phyloP scores from a whole-genome alignment of 1,140 invertebrate genomes.

The Epicauta chinensis region DNA sequence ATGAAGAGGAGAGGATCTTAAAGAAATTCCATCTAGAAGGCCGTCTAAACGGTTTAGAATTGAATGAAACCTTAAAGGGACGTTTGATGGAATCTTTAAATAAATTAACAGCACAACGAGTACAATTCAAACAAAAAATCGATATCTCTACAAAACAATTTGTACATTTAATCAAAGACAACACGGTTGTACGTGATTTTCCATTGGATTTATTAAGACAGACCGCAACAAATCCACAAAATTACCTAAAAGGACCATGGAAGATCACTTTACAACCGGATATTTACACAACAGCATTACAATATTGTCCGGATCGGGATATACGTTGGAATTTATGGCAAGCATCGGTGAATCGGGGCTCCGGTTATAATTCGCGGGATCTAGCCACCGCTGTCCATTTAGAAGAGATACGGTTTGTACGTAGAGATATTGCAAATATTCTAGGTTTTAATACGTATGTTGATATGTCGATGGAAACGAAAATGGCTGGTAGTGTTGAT shows the following conservation, averaged over 20 bases:
- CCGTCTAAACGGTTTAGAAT: slow-evolving; percentile 66
- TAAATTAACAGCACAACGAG: slow-evolving; percentile 48
- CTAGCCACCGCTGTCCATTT: slow-evolving; percentile 67
- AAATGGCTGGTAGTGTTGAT: slow-evolving; percentile 83
- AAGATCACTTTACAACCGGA: slow-evolving; percentile 65
- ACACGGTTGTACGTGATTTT: slow-evolving; percentile 61
- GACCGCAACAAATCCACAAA: slow-evolving; percentile 55
- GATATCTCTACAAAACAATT: slow-evolving; percentile 57
- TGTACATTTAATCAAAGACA: slow-evolving; percentile 60
- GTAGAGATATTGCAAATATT: slow-evolving; percentile 63
- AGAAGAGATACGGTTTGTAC: slow-evolving; percentile 67
- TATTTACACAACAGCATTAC: slow-evolving; percentile 65
- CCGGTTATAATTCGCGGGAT: slow-evolving; percentile 54
- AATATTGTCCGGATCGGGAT: slow-evolving; percentile 73
- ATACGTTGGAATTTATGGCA: slow-evolving; percentile 79
- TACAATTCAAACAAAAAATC: slow-evolving; percentile 57
- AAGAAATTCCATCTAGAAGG: slow-evolving; percentile 76
- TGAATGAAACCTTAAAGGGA: slow-evolving; percentile 43
- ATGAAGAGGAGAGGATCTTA: slow-evolving; percentile 64
- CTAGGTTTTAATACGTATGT: slow-evolving; percentile 75
- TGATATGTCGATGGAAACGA: slow-evolving; percentile 88
- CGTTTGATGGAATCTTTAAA: slow-evolving; percentile 45
- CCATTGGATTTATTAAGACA: slow-evolving; percentile 61
- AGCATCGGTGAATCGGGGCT: slow-evolving; percentile 64
- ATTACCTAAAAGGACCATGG: slow-evolving; percentile 70